Percentiles rank a stretch among this genome's conserved stretches.
Conservation (phyloP, 2,888 invertebrate species). For the Aspidiotus rigidus region DNA sequence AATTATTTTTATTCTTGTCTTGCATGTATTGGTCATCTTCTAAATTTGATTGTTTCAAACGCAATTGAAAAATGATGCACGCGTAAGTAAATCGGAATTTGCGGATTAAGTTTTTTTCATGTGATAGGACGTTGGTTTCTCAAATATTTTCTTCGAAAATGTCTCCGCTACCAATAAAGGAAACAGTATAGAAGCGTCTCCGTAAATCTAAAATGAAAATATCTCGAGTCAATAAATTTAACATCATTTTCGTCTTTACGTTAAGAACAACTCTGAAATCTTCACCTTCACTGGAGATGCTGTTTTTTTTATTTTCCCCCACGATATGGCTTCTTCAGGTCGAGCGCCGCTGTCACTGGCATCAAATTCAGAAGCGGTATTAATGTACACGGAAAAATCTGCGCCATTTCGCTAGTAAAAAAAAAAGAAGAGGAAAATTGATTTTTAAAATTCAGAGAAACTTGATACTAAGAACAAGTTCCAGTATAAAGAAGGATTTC, state of each 20-base stretch:
- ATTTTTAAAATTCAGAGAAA: neutral
- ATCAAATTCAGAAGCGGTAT: slow-evolving; percentile 92
- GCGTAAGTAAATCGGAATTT: no score
- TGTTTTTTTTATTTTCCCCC: slow-evolving; percentile 91
- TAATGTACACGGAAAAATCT: slow-evolving; percentile 88
- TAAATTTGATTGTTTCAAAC: no score
- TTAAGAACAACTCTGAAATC: neutral
- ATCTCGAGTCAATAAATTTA: neutral
- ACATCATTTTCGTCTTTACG: neutral
- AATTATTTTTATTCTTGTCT: no score
- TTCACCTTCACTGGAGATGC: slow-evolving; percentile 78
- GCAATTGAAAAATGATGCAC: no score
- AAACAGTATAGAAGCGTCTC: slow-evolving; percentile 88
- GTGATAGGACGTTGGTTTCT: no score
- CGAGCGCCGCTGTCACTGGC: slow-evolving; percentile 95
- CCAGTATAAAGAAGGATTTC: neutral
- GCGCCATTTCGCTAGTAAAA: slow-evolving; percentile 77
- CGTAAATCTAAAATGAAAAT: slow-evolving; percentile 55
- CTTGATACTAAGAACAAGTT: neutral
- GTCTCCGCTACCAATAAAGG: slow-evolving; percentile 92
- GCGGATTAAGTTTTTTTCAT: no score
- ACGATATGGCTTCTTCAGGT: slow-evolving; percentile 96
- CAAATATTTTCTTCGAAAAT: slow-evolving; percentile 59
- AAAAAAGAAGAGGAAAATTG: neutral
- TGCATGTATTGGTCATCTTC: no score